These are phyloP conservation scores for Passerculus sandwichensis DNA, from an alignment of 2,797 vertebrate genomes.

Conservation along the genomic window DNA sequence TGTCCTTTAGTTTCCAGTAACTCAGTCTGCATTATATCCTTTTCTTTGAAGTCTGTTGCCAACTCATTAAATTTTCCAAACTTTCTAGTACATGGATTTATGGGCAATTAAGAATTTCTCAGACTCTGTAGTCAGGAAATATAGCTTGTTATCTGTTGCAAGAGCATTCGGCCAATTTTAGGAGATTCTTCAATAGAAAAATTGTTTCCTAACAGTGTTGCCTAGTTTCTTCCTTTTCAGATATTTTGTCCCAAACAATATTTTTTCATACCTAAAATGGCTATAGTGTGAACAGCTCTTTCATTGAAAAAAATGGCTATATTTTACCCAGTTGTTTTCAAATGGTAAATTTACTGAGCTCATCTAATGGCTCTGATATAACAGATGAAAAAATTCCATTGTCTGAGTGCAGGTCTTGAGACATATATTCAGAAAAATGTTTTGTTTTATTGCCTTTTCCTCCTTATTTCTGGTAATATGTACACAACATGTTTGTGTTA, in stretches of 20 bases:
- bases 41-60: slow-evolving; percentile 35
- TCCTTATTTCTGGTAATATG: background rate
- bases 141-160: slow-evolving; percentile 32
- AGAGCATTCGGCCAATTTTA: slow-evolving; percentile 54
- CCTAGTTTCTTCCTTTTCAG: background rate
- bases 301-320: background rate
- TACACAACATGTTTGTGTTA: slow-evolving; percentile 6
- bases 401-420: slow-evolving; percentile 11
- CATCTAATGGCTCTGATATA: slow-evolving; percentile 32
- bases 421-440: slow-evolving; percentile 40
- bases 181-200: slow-evolving; percentile 24
- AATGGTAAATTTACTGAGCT: slow-evolving; percentile 32
- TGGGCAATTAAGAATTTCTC: slow-evolving; percentile 57
- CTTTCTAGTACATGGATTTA: slow-evolving; percentile 34
- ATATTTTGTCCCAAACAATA: background rate
- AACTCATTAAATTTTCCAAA: slow-evolving; percentile 51
- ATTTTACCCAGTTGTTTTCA: slow-evolving; percentile 13
- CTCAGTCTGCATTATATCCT: background rate
- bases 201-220: slow-evolving; percentile 42
- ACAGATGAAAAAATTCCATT: slow-evolving; percentile 2
- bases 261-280: background rate
- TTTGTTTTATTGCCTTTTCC: slow-evolving; percentile 25
- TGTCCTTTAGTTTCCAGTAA: slow-evolving; percentile 7
- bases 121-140: slow-evolving; percentile 39
- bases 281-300: slow-evolving; percentile 1